Conservation (phyloP, 2,888 invertebrate species). For the Papilio gigon region DNA sequence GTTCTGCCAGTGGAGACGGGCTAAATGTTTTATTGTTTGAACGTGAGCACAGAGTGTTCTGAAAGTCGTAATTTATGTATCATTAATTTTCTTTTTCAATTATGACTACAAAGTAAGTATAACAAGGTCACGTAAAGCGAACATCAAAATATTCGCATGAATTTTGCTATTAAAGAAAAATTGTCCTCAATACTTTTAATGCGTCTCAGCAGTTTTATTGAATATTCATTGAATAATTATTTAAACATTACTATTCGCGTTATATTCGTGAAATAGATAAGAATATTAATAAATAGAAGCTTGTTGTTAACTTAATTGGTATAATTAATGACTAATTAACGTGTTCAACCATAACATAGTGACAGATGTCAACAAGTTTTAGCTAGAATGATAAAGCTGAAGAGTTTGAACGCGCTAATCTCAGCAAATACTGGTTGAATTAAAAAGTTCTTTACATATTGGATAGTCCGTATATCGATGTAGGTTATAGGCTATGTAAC, state of each 20-base stretch:
- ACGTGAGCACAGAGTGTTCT: neutral
- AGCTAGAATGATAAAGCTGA: no score
- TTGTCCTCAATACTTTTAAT: neutral
- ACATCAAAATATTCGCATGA: neutral
- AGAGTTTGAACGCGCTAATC: no score
- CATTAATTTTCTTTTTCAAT: slow-evolving; percentile 9
- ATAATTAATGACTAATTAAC: no score
- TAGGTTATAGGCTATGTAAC: no score
- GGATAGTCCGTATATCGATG: no score
- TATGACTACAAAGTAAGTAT: slow-evolving; percentile 6
- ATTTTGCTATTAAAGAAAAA: neutral
- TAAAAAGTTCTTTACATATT: no score
- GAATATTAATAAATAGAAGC: neutral
- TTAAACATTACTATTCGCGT: neutral
- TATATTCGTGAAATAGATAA: neutral
- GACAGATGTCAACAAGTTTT: no score
- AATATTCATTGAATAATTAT: neutral
- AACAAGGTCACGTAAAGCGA: neutral
- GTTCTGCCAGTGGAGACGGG: neutral
- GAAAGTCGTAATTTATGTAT: slow-evolving; percentile 1
- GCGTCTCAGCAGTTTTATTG: neutral
- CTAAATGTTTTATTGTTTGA: neutral
- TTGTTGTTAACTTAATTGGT: neutral
- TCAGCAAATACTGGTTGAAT: no score
- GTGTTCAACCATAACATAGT: no score